Base-by-base conservation (phyloP, 35 echinoderm and acorn worm species). In the Stichopus chloronotus region DNA sequence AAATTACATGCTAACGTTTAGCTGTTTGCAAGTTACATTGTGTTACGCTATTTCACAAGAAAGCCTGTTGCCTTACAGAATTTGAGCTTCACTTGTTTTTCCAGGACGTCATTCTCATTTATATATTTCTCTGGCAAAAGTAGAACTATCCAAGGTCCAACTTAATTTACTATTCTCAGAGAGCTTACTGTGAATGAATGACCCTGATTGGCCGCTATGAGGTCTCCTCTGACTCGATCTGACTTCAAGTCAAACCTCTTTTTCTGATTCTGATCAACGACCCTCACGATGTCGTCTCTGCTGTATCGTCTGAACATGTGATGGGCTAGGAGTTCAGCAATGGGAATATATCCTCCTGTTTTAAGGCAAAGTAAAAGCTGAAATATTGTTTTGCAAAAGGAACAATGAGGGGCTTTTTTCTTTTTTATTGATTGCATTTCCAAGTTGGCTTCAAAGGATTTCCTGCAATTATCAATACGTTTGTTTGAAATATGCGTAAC, bases 191-290 rank as follows among this genome's bases (percentile, higher is more conserved):
- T 19, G 79, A 95, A 93, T 53, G 96, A 95, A 77, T 97, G 96
- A 5, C 96, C 96, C 63, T 97, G 96, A 90, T 97, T 97, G 21
- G 96, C 96, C 93, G 94, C 92, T 13, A 97, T 93, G 55, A 92
- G 92, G 17, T 93, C 56, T 21, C 83, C 80, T 25, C 54, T 92
- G n/a, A 55, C 74, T 55, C 86, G 61, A 69, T 93, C 53, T 19
- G 78, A 25, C 71, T 87, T 93, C 6, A 97, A 30, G 7, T 58
- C 74, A 87, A 93, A 97, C n/a, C 96, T 80, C 72, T 97, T 92
- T 59, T 97, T 97, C 86, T 93, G 80, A 58, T 95, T 95, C 43
- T 68, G 57, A 25, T 76, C 54, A 4, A 95, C 96, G 9, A 95
- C 92, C 78, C 87, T 93, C 58, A 68, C 77, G 59, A 97, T 92